phyloP scores from a whole-genome alignment of 2,888 invertebrate species.

The Augochlorella aurata region DNA sequence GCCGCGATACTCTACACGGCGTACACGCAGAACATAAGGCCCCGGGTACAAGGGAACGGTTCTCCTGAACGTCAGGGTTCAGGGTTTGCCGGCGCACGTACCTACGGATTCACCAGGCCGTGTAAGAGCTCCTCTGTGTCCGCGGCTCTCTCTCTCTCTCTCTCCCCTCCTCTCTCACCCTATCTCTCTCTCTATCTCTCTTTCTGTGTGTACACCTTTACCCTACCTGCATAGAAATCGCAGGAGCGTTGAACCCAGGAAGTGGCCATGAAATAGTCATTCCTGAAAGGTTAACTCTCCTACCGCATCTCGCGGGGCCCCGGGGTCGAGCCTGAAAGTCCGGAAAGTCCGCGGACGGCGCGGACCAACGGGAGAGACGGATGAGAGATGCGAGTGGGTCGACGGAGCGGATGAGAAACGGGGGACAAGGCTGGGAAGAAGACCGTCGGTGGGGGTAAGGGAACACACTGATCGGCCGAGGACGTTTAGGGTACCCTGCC shows the following conservation, averaged over 20 bases:
- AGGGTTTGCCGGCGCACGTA: slow-evolving; percentile 62
- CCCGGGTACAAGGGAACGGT: slow-evolving; percentile 71
- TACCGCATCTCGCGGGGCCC: slow-evolving; percentile 70
- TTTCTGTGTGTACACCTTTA: slow-evolving; percentile 60
- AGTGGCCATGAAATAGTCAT: slow-evolving; percentile 80
- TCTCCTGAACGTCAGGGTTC: slow-evolving; percentile 65
- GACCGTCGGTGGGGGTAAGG: slow-evolving; percentile 2
- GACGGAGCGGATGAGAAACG: slow-evolving; percentile 44
- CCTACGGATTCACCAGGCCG: slow-evolving; percentile 53
- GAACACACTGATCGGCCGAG: slow-evolving; percentile 14
- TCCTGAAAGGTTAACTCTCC: slow-evolving; percentile 78
- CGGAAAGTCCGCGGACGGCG: slow-evolving; percentile 66
- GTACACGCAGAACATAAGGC: slow-evolving; percentile 75
- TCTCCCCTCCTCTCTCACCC: neutral
- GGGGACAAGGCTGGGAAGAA: neutral
- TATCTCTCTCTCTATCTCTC: neutral
- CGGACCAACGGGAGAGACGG: slow-evolving; percentile 64
- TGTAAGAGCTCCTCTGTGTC: slow-evolving; percentile 31
- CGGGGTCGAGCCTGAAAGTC: slow-evolving; percentile 68
- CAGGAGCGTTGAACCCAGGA: slow-evolving; percentile 80
- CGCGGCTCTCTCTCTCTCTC: neutral
- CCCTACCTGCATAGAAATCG: slow-evolving; percentile 76
- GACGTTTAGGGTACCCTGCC: slow-evolving; percentile 29
- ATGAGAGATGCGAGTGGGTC: slow-evolving; percentile 57
- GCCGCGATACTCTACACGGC: slow-evolving; percentile 57